Conservation (phyloP, 2,797 vertebrate species). For the Smutsia temminckii region DNA sequence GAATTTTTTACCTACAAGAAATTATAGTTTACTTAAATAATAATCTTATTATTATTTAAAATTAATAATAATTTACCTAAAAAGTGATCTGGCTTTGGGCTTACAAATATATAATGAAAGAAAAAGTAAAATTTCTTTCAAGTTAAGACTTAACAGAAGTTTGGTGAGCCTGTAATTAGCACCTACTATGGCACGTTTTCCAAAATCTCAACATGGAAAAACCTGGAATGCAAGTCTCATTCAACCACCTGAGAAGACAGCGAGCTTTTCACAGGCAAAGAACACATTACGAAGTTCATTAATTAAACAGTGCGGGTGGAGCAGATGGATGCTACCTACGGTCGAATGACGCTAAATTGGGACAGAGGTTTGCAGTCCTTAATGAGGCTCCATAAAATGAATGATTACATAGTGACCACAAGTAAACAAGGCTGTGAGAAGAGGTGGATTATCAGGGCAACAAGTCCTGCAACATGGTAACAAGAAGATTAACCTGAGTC, state of each 20-base stretch:
- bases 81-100: not conserved
- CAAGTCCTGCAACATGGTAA: conserved; percentile 85
- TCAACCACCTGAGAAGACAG: conserved; percentile 91
- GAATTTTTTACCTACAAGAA: too few relatives aligned
- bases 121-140: conserved; percentile 67
- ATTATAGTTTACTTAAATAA: conserved; percentile 38
- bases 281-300: conserved; percentile 94
- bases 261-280: conserved; percentile 89
- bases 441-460: conserved; percentile 85
- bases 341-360: conserved; percentile 94
- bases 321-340: conserved; percentile 98
- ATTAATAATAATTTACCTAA: not conserved
- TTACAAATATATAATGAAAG: conserved; percentile 41
- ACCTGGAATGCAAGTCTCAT: conserved; percentile 86
- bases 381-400: conserved; percentile 88
- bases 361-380: conserved; percentile 89
- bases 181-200: conserved; percentile 68
- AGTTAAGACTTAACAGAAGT: conserved; percentile 68
- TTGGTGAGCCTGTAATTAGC: conserved; percentile 79
- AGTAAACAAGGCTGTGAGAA: conserved; percentile 87
- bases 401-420: conserved; percentile 92
- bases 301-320: conserved; percentile 96
- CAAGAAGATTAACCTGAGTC: conserved; percentile 72
- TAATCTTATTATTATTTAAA: not conserved
- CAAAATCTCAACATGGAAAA: conserved; percentile 79